Evolutionary conservation across 2,888 invertebrate genomes (phyloP).

Genomic region (Drosophila buzzatii): DNA sequence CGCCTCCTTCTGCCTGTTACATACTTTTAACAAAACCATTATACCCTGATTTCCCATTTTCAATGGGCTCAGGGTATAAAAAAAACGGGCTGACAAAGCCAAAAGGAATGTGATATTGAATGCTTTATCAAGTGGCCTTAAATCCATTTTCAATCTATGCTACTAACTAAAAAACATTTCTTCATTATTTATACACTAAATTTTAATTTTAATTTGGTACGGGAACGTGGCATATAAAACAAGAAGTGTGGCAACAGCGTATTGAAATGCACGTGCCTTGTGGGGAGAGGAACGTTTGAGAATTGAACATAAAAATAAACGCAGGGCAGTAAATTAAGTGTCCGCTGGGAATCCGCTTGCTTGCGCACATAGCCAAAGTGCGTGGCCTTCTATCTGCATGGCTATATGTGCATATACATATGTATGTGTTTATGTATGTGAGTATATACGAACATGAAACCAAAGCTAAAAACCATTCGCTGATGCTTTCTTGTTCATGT

Average conservation of each 20-base stretch:
- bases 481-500: conserved; percentile 38
- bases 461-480: conserved; percentile 39
- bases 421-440: conserved; percentile 16
- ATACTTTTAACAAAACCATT: too few relatives aligned
- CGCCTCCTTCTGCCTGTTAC: too few relatives aligned
- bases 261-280: conserved; percentile 3
- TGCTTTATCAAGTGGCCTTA: too few relatives aligned
- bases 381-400: conserved; percentile 32
- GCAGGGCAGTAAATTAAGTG: conserved; percentile 75
- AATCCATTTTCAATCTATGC: too few relatives aligned
- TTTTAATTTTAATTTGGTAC: background rate
- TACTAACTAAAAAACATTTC: background rate
- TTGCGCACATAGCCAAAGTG: conserved; percentile 35
- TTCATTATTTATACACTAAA: background rate
- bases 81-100: too few relatives aligned
- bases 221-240: conserved; percentile 24
- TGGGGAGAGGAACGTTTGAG: conserved; percentile 50
- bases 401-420: conserved; percentile 6
- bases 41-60: too few relatives aligned
- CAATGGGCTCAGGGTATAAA: too few relatives aligned
- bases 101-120: too few relatives aligned
- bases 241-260: conserved; percentile 64
- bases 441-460: conserved; percentile 16
- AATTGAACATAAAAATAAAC: conserved; percentile 62
- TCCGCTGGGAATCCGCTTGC: conserved; percentile 71